A percentile compares a stretch with the other conserved stretches of the same genome.
These are phyloP conservation scores for Danionella cerebrum DNA, from an alignment of 2,113 vertebrate genomes.

Conservation along the genomic window DNA sequence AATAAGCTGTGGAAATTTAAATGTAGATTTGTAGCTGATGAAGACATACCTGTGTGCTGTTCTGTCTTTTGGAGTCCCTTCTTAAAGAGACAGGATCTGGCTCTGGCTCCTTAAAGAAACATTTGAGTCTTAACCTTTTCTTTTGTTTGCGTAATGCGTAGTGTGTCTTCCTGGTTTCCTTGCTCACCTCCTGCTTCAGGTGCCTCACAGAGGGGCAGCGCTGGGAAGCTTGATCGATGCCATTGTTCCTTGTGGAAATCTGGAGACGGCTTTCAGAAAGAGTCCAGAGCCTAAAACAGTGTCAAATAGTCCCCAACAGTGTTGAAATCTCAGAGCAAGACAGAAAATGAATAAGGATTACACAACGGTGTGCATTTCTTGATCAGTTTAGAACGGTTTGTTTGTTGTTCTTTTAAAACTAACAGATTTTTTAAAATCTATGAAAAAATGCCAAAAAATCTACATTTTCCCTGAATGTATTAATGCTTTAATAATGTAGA, in stretches of 20 bases:
- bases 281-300: conserved; percentile 54
- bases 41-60: conserved; percentile 25
- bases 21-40: not conserved
- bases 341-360: not conserved
- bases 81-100: conserved; percentile 1
- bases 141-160: not conserved
- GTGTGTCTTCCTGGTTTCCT: not conserved
- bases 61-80: not conserved
- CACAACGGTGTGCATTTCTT: too few relatives aligned
- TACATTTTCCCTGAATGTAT: too few relatives aligned
- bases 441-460: too few relatives aligned
- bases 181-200: conserved; percentile 40
- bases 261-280: conserved; percentile 56
- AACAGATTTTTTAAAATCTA: too few relatives aligned
- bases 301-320: not conserved
- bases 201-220: conserved; percentile 36
- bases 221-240: conserved; percentile 42
- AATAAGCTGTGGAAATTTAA: too few relatives aligned
- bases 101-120: conserved; percentile 29
- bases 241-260: conserved; percentile 47
- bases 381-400: too few relatives aligned
- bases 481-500: too few relatives aligned
- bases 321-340: not conserved
- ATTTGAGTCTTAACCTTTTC: too few relatives aligned
- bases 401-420: too few relatives aligned